Evolutionary conservation across 1,140 invertebrate species (phyloP).

Genomic region (Gyrodactylus bullatarudis): DNA sequence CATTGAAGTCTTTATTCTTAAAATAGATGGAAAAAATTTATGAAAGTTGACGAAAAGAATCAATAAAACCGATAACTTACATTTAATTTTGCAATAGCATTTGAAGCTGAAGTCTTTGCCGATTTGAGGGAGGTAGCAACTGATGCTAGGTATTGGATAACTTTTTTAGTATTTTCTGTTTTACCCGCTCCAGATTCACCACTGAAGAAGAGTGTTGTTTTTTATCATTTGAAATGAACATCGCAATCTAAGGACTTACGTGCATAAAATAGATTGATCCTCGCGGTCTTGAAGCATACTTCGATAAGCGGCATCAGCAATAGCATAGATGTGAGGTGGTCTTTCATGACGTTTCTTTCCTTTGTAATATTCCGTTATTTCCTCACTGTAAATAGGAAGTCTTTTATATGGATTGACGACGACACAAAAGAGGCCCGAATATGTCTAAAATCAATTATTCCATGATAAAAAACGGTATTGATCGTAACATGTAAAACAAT

Average conservation of each 20-base stretch:
- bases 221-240: neutral
- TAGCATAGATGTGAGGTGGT: conserved; percentile 92
- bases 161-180: conserved; percentile 99
- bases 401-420: conserved; percentile 96
- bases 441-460: conserved; percentile 39
- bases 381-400: conserved; percentile 89
- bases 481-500: too few species aligned
- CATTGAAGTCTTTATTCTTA: neutral
- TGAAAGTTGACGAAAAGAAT: conserved; percentile 7
- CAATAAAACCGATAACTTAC: conserved; percentile 7
- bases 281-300: conserved; percentile 97
- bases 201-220: conserved; percentile 13
- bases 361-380: conserved; percentile 95
- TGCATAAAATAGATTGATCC: conserved; percentile 95
- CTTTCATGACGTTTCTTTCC: conserved; percentile 95
- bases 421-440: conserved; percentile 91
- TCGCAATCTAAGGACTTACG: conserved; percentile 22
- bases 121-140: conserved; percentile 44
- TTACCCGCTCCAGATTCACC: conserved; percentile 99
- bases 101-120: conserved; percentile 8
- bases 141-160: conserved; percentile 94
- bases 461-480: neutral
- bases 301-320: conserved; percentile 78
- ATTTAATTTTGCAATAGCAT: conserved; percentile 3
- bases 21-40: neutral